Conservation (phyloP, 2,797 vertebrate species). For the Chrosomus eos region DNA sequence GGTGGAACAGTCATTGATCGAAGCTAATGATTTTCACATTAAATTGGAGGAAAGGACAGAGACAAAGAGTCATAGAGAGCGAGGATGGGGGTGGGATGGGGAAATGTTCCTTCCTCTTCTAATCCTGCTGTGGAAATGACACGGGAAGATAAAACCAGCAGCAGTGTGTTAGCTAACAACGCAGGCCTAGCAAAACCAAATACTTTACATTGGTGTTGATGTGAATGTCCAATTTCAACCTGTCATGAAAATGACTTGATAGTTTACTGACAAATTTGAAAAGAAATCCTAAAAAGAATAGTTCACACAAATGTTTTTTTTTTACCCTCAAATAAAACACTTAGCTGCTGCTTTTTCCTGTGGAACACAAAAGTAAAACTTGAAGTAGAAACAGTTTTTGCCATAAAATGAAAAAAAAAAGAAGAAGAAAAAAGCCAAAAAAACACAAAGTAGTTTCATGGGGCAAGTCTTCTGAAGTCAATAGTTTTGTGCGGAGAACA, state of each 20-base stretch:
- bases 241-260: neutral
- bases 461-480: too few relatives aligned
- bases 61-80: constrained; percentile 27
- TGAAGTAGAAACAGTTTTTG: neutral
- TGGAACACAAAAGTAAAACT: neutral
- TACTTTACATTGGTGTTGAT: neutral
- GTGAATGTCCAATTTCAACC: neutral
- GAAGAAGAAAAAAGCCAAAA: too few relatives aligned
- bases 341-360: neutral
- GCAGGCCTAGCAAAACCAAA: neutral
- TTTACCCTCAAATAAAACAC: neutral
- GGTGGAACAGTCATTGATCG: constrained; percentile 42
- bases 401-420: too few relatives aligned
- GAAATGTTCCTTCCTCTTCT: constrained; percentile 27
- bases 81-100: neutral
- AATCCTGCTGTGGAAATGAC: constrained; percentile 24
- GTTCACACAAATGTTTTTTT: neutral
- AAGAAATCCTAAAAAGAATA: neutral
- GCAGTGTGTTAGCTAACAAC: neutral
- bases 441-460: too few relatives aligned
- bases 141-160: neutral
- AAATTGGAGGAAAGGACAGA: constrained; percentile 42
- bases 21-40: constrained; percentile 52
- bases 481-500: neutral
- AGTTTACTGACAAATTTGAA: neutral